Conservation (phyloP, 2,797 vertebrate genomes). For the Cyprinella venusta region DNA sequence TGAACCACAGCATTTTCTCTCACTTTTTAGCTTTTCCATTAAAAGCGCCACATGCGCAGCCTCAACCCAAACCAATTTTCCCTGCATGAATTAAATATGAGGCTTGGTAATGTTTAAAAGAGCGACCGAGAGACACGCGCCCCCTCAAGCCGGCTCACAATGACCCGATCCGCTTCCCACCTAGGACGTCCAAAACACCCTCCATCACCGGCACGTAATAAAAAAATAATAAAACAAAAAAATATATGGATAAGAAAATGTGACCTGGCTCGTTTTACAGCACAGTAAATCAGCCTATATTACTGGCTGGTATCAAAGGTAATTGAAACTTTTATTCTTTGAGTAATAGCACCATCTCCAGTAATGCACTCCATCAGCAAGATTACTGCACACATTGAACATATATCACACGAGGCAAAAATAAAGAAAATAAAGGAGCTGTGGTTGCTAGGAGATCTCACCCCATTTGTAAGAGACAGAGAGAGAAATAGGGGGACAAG, state of each 20-base stretch:
- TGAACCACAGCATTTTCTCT: conserved; percentile 2
- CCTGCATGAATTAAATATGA: conserved; percentile 61
- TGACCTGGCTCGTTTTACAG: conserved; percentile 45
- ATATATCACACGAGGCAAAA: conserved; percentile 50
- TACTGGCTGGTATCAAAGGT: conserved; percentile 50
- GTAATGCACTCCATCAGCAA: conserved; percentile 67
- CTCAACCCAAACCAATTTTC: conserved; percentile 54
- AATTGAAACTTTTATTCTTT: conserved; percentile 66
- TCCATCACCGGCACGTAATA: conserved; percentile 33
- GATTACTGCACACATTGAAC: conserved; percentile 56
- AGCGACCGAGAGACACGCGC: conserved; percentile 53
- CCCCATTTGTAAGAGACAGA: conserved; percentile 41
- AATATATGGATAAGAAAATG: conserved; percentile 53
- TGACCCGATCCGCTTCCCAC: conserved; percentile 15
- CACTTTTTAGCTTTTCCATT: conserved; percentile 12
- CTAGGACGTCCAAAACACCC: conserved; percentile 45
- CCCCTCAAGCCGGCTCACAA: conserved; percentile 17
- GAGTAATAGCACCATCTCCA: conserved; percentile 66
- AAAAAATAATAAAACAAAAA: conserved; percentile 57
- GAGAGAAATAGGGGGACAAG: conserved; percentile 33
- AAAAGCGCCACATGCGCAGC: conserved; percentile 28
- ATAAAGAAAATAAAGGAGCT: conserved; percentile 28
- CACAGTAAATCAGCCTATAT: conserved; percentile 53
- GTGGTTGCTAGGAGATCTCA: conserved; percentile 62
- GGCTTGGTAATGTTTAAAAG: conserved; percentile 54